phyloP scores from a whole-genome alignment of 2,797 vertebrate species.

The Cyclopterus lumpus region DNA sequence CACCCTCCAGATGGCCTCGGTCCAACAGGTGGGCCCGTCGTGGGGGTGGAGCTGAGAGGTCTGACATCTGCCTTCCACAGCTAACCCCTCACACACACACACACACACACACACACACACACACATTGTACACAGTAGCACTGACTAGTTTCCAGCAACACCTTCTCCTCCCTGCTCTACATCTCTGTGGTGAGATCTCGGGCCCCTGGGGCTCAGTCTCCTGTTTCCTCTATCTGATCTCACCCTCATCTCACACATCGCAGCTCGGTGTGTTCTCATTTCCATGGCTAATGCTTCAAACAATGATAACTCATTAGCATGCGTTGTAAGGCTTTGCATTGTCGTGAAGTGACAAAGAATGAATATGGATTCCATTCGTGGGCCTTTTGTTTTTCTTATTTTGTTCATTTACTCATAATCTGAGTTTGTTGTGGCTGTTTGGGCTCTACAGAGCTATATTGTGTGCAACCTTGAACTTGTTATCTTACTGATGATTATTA shows the following conservation, averaged over 20 bases:
- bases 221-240: conserved; percentile 67
- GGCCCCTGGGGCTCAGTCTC: conserved; percentile 50
- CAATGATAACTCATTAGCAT: conserved; percentile 69
- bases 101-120: conserved; percentile 29
- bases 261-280: conserved; percentile 63
- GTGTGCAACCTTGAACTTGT: conserved; percentile 34
- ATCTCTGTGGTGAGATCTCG: conserved; percentile 54
- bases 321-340: conserved; percentile 56
- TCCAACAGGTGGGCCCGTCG: conserved; percentile 81
- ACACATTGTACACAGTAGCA: conserved; percentile 24
- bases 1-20: conserved; percentile 74
- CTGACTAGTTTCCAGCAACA: conserved; percentile 53
- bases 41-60: conserved; percentile 66
- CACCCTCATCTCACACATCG: conserved; percentile 68
- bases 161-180: conserved; percentile 52
- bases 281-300: conserved; percentile 61
- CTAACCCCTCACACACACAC: conserved; percentile 43
- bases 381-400: conserved; percentile 50
- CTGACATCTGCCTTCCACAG: conserved; percentile 79
- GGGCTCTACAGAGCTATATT: conserved; percentile 16
- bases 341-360: conserved; percentile 28
- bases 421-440: conserved; percentile 52
- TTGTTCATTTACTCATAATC: conserved; percentile 51
- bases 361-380: conserved; percentile 44
- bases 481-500: conserved; percentile 58